phyloP scores from a whole-genome alignment of 2,888 invertebrate genomes.

The Stenoptilia bipunctidactyla region DNA sequence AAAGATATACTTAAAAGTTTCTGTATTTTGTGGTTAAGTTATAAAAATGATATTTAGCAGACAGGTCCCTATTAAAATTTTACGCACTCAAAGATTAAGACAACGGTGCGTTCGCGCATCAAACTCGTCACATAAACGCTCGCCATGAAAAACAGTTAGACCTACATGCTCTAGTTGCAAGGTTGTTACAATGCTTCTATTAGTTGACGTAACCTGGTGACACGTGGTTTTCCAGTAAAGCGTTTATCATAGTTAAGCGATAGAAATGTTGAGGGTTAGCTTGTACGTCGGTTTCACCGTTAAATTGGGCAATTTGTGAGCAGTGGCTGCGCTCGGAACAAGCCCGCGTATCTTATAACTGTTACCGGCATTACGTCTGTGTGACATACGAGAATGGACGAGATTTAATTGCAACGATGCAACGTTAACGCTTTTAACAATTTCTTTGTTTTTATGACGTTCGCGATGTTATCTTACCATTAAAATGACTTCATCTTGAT shows the following conservation, averaged over 20 bases:
- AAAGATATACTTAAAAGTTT: too few species aligned
- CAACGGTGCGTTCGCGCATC: background rate
- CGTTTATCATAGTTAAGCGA: background rate
- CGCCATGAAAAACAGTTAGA: background rate
- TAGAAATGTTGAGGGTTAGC: slow-evolving; percentile 18
- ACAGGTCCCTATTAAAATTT: too few species aligned
- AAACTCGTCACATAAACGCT: background rate
- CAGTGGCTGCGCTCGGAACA: slow-evolving; percentile 32
- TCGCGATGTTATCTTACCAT: too few species aligned
- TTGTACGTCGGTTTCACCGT: slow-evolving; percentile 39
- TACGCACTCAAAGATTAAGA: too few species aligned
- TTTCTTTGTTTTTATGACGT: too few species aligned
- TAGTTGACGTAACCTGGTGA: slow-evolving; percentile 1
- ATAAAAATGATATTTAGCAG: too few species aligned
- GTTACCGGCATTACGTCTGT: slow-evolving; percentile 23
- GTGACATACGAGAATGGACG: slow-evolving; percentile 1
- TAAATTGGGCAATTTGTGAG: slow-evolving; percentile 62
- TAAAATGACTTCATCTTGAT: too few species aligned
- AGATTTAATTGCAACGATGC: too few species aligned
- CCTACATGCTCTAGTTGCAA: background rate
- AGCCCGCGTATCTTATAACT: slow-evolving; percentile 45
- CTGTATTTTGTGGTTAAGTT: too few species aligned
- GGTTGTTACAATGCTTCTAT: slow-evolving; percentile 6
- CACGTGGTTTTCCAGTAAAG: background rate
- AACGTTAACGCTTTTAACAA: too few species aligned